Base-by-base conservation (phyloP, 2,888 invertebrate species). In the Lepetodrilus schrolli region DNA sequence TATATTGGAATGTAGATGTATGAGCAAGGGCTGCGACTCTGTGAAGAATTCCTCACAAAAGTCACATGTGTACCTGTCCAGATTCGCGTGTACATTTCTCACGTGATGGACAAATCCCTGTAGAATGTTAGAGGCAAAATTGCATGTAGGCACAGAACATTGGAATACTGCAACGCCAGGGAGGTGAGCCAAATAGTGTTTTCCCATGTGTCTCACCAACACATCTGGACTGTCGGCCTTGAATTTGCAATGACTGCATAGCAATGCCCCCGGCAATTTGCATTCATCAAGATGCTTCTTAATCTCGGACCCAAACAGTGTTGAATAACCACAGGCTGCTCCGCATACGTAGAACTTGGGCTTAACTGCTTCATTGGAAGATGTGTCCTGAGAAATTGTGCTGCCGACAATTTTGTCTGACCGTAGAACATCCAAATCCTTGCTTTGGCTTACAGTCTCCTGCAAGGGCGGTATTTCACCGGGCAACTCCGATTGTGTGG, bases 311-410 rank as follows among this genome's bases (percentile, higher is more conserved):
- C 26, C 13, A 17, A 26, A 68, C 10, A 68, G 26, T n/a, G 43
- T 47, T 47, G 68, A 43, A 23, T 23, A 68, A n/a, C 43, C 38
- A 68, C 68, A 68, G n/a, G 4, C n/a, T 17, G 43, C 26, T 17
- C 68, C 68, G 47, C 68, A 68, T 8, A 68, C 68, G 47, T 68
- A 68, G 47, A 68, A 68, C 3, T 43, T 43, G n/a, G n/a, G n/a
- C n/a, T n/a, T n/a, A n/a, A n/a, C n/a, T n/a, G n/a, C n/a, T n/a
- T n/a, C n/a, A n/a, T n/a, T n/a, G n/a, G n/a, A n/a, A n/a, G n/a
- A n/a, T n/a, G n/a, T n/a, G n/a, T n/a, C n/a, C n/a, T n/a, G n/a
- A n/a, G n/a, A n/a, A n/a, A n/a, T n/a, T n/a, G n/a, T n/a, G n/a
- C n/a, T n/a, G n/a, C n/a, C n/a, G n/a, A n/a, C n/a, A n/a, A n/a